Evolutionary conservation across 1,140 invertebrate species (phyloP).

Genomic region (Halyomorpha halys): DNA sequence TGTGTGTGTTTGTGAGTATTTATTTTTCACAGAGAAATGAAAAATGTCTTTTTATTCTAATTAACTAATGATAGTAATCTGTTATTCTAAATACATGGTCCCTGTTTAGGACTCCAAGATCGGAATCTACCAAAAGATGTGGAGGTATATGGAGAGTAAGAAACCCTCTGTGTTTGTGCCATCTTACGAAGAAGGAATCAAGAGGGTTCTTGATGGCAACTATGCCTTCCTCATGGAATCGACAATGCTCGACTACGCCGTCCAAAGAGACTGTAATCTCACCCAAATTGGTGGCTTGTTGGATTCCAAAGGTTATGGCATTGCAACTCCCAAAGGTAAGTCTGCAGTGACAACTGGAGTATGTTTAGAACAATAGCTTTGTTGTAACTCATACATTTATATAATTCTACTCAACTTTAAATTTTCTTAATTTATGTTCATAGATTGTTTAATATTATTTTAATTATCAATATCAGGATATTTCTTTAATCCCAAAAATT

Average conservation of each 20-base stretch:
- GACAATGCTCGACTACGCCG: constrained; percentile 79
- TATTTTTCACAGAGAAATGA: too few relatives aligned
- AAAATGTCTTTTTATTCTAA: too few relatives aligned
- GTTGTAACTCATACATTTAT: too few relatives aligned
- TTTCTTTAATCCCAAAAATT: too few relatives aligned
- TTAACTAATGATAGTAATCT: too few relatives aligned
- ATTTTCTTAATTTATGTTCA: too few relatives aligned
- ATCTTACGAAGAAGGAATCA: constrained; percentile 67
- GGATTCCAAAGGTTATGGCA: constrained; percentile 70
- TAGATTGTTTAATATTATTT: too few relatives aligned
- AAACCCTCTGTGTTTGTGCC: constrained; percentile 63
- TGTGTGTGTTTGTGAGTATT: too few relatives aligned
- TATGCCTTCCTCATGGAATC: constrained; percentile 95
- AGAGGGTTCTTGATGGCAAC: constrained; percentile 57
- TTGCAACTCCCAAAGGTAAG: constrained; percentile 42
- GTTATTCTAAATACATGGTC: too few relatives aligned
- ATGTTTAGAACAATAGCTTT: too few relatives aligned
- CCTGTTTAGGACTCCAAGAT: constrained; percentile 61
- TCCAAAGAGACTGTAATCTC: constrained; percentile 83
- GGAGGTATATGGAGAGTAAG: constrained; percentile 68
- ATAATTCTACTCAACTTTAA: too few relatives aligned
- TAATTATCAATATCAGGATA: too few relatives aligned
- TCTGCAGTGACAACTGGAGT: background rate
- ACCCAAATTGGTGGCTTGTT: constrained; percentile 85
- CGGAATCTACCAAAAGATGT: constrained; percentile 79